Percentiles rank a stretch among this genome's conserved stretches.
phyloP scores from a whole-genome alignment of 2,797 vertebrate species.

The Mus minutoides region DNA sequence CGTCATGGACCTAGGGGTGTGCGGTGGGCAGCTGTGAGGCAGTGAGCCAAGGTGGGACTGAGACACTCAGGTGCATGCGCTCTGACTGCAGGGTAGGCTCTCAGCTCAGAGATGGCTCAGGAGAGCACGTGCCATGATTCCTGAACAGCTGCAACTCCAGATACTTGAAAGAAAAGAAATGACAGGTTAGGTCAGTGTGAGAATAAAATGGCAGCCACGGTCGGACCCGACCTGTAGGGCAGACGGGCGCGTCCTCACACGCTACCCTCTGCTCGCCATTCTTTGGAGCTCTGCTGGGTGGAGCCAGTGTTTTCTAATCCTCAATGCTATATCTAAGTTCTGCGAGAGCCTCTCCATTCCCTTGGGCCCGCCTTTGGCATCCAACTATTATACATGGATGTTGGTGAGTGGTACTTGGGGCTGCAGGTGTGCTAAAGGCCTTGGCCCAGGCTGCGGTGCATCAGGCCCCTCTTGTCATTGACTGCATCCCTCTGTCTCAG shows the following conservation, averaged over 20 bases:
- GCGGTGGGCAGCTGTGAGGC: too few relatives aligned
- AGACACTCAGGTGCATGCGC: too few relatives aligned
- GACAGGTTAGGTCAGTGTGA: not conserved
- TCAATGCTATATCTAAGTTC: not conserved
- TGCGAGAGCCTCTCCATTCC: not conserved
- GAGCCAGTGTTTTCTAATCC: too few relatives aligned
- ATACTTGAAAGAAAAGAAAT: not conserved
- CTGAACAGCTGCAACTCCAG: not conserved
- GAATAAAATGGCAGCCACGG: not conserved
- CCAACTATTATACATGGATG: not conserved
- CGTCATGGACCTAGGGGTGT: too few relatives aligned
- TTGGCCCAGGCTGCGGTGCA: not conserved
- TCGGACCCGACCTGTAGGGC: not conserved
- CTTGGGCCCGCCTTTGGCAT: not conserved
- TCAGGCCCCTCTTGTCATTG: not conserved
- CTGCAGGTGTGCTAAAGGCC: not conserved
- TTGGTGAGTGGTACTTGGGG: not conserved
- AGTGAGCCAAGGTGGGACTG: not conserved
- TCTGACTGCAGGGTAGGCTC: not conserved
- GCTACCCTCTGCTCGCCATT: not conserved
- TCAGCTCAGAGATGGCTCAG: not conserved
- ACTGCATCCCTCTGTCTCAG: slow-evolving; percentile 80
- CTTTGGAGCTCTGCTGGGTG: not conserved
- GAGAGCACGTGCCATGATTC: not conserved
- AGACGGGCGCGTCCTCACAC: accelerated